These are phyloP conservation scores for Eueides isabella DNA, from an alignment of 1,140 invertebrate genomes.

Conservation along the genomic window DNA sequence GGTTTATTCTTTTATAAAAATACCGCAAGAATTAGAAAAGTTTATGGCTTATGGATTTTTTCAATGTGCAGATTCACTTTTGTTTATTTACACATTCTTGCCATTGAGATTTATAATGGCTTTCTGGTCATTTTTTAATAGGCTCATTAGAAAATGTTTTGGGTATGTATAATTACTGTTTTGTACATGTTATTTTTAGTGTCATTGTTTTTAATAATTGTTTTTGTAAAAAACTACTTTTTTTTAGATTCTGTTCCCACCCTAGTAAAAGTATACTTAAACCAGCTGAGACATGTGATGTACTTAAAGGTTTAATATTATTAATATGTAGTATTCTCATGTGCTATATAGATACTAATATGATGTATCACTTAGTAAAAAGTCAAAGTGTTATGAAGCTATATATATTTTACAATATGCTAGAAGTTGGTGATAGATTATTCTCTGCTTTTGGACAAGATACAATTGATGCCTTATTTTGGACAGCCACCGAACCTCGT, in stretches of 20 bases:
- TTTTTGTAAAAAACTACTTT: not conserved
- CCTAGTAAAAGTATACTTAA: constrained; percentile 84
- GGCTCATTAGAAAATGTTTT: constrained; percentile 88
- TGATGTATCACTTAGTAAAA: constrained; percentile 99
- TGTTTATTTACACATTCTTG: constrained; percentile 99
- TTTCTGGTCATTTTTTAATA: constrained; percentile 89
- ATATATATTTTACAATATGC: constrained; percentile 99
- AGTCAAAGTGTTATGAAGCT: constrained; percentile 99
- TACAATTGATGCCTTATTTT: constrained; percentile 97
- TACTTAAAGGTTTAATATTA: constrained; percentile 96
- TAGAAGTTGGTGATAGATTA: constrained; percentile 97
- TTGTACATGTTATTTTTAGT: not conserved
- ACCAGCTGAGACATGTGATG: constrained; percentile 97
- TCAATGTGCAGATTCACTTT: constrained; percentile 98
- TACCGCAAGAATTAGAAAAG: constrained; percentile 95
- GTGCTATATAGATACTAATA: constrained; percentile 97
- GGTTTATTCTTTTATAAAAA: constrained; percentile 98
- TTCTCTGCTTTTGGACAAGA: constrained; percentile 99
- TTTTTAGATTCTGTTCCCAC: constrained; percentile 67
- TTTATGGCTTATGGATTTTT: constrained; percentile 99
- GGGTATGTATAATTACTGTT: constrained; percentile 80
- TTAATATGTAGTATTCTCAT: constrained; percentile 92
- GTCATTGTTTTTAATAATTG: not conserved
- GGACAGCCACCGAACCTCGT: constrained; percentile 97
- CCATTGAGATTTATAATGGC: constrained; percentile 95